Base-by-base conservation (phyloP, 2,888 invertebrate genomes). In the Eristalis pertinax region DNA sequence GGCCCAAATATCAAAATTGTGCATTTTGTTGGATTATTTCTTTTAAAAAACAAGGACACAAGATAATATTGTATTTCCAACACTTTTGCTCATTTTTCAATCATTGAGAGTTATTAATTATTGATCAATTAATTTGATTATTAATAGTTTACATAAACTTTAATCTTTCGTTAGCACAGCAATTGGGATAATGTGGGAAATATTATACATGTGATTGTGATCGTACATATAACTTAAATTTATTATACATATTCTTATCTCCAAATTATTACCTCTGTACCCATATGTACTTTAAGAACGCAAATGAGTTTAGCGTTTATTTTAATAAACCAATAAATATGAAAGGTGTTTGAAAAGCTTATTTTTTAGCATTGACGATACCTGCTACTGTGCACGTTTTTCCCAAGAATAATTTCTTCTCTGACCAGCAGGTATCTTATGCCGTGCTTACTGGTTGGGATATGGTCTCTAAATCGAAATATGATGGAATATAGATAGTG, bases 341-440 rank as follows among this genome's bases (percentile, higher is more conserved):
- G 19, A 63, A 78, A 29, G 80, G 80, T 80, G 80, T 80, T 80
- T 80, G 80, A 80, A 68, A 73, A 74, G 62, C 35, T 74, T 56
- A 24, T 50, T n/a, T 8, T 50, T 19, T 19, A 19, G 7, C 2
- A 50, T 50, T n/a, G 29, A 4, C 2, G 26, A 3, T 26, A 4
- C 26, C 26, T 3, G 26, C 26, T 26, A 26, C 26, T 26, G 26
- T 26, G 2, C 26, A 2, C 26, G 4, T 26, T 26, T 4, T 26
- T 26, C 26, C 4, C 26, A 26, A 4, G 26, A 3, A 26, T 26
- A 26, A 26, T 26, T 26, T 32, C 32, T 32, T 5, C 32, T 32
- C 32, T 32, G 4, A 32, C 32, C 32, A 1, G 7, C 4, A 7
- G 32, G 7, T 7, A 32, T 26, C 26, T 26, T 26, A 26, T 26